Percentiles rank a stretch among this genome's conserved stretches.
These are phyloP conservation scores for Podiceps cristatus DNA, from an alignment of 2,113 vertebrate genomes.

Conservation along the genomic window DNA sequence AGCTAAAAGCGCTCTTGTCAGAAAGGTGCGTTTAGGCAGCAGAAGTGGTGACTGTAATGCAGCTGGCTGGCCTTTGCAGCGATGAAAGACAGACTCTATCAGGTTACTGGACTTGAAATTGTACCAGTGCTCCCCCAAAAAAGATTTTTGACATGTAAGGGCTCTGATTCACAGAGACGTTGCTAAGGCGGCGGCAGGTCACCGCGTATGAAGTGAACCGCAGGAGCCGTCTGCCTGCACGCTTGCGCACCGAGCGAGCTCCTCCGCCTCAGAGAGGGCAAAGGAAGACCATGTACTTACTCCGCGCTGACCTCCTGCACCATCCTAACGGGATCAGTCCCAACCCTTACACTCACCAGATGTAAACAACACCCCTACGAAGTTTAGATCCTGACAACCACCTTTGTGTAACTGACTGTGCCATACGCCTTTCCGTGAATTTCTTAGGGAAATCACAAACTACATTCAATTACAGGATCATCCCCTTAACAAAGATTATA, in stretches of 20 bases:
- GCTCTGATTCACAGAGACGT: background rate
- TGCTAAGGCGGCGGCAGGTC: background rate
- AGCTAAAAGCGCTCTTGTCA: background rate
- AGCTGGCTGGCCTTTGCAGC: background rate
- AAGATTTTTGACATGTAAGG: background rate
- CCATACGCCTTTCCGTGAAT: background rate
- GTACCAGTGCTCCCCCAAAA: background rate
- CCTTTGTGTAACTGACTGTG: background rate
- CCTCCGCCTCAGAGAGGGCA: too few species aligned
- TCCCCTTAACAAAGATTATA: background rate
- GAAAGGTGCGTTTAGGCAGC: background rate
- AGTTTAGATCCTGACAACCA: background rate
- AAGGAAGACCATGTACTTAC: background rate
- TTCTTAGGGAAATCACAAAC: background rate
- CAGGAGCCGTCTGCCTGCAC: background rate
- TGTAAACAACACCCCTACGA: background rate
- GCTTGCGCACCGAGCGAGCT: accelerated
- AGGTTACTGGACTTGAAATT: background rate
- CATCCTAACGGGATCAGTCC: background rate
- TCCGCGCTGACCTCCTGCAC: background rate
- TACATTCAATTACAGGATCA: background rate
- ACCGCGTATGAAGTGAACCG: accelerated
- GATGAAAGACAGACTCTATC: background rate
- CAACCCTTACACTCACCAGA: background rate
- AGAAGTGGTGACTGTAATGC: accelerated